phyloP scores from a whole-genome alignment of 2,797 vertebrate species.

The Danio jaintianensis region DNA sequence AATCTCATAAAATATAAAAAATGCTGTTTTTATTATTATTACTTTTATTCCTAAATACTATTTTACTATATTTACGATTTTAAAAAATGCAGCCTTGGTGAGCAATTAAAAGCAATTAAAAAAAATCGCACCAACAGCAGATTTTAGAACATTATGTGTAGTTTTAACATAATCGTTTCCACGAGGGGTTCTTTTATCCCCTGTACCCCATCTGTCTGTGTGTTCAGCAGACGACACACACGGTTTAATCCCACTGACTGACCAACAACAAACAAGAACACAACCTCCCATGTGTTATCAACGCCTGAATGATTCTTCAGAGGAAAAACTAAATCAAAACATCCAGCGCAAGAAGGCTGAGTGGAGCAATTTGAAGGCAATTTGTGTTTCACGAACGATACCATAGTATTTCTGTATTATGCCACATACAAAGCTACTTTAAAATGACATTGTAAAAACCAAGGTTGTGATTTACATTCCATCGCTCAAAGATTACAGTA shows the following conservation, averaged over 20 bases:
- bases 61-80: not conserved
- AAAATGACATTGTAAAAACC: not conserved
- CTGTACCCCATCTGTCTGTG: constrained; percentile 36
- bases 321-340: not conserved
- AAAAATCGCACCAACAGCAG: not conserved
- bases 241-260: constrained; percentile 23
- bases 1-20: not conserved
- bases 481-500: not conserved
- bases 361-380: not conserved
- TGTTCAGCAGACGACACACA: constrained; percentile 18
- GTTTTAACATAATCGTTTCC: constrained; percentile 19
- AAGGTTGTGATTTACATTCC: not conserved
- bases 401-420: not conserved
- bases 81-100: not conserved
- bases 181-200: constrained; percentile 5
- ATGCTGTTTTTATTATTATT: too few relatives aligned
- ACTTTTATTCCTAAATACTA: not conserved
- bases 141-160: not conserved
- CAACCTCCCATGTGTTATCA: not conserved
- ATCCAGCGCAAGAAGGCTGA: not conserved
- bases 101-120: not conserved
- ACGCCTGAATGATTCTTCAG: not conserved
- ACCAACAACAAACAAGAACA: not conserved
- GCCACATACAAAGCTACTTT: not conserved
- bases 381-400: not conserved